phyloP scores from a whole-genome alignment of 2,113 vertebrate genomes.

The Callipepla californica region DNA sequence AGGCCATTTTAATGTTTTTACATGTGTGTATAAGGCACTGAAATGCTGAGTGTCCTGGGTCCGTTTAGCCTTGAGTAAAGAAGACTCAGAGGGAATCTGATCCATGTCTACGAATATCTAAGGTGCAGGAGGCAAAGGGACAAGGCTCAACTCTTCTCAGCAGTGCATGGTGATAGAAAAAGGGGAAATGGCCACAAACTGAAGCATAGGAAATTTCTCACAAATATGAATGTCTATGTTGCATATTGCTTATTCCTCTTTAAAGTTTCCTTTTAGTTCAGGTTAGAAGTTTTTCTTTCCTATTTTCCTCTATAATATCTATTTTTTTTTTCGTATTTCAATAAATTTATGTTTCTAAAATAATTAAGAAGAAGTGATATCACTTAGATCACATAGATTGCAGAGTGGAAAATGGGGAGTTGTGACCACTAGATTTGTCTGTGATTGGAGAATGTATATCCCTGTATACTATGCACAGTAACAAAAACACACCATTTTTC shows the following conservation, averaged over 20 bases:
- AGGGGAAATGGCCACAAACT: too few species aligned
- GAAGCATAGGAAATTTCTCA: too few species aligned
- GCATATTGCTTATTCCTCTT: background rate
- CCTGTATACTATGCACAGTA: background rate
- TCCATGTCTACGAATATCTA: too few species aligned
- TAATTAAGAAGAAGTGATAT: constrained; percentile 6
- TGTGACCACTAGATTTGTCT: background rate
- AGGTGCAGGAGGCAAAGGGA: too few species aligned
- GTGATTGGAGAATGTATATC: background rate
- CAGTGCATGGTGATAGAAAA: too few species aligned
- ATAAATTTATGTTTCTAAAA: constrained; percentile 22
- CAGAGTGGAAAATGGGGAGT: background rate
- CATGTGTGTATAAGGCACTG: background rate
- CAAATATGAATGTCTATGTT: background rate
- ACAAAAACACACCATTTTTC: background rate
- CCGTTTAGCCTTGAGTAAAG: too few species aligned
- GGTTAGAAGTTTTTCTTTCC: background rate
- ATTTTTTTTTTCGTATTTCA: constrained; percentile 10
- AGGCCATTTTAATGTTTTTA: background rate
- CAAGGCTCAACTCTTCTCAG: too few species aligned
- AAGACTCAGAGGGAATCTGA: too few species aligned
- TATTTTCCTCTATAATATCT: background rate
- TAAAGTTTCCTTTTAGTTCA: background rate
- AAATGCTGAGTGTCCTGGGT: too few species aligned
- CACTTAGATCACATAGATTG: constrained; percentile 29